A percentile compares a stretch with the other conserved stretches of the same genome.
phyloP scores from a whole-genome alignment of 2,797 vertebrate genomes.

The Eidolon dupreanum region DNA sequence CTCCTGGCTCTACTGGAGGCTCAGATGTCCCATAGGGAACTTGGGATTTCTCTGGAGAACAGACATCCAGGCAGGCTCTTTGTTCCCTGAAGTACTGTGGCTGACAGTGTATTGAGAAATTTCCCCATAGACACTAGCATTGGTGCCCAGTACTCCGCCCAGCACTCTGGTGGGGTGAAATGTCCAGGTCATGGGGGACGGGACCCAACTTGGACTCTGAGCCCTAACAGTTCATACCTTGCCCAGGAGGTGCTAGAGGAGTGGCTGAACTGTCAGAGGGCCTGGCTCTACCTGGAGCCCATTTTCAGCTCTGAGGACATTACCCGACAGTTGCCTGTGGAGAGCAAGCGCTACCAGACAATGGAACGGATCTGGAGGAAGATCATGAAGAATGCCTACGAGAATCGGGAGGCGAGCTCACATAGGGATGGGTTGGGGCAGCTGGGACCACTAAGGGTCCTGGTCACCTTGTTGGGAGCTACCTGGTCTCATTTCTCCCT shows the following conservation, averaged over 20 bases:
- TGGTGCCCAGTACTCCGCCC: not conserved
- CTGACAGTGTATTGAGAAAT: not conserved
- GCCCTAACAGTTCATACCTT: not conserved
- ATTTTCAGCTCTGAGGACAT: constrained; percentile 96
- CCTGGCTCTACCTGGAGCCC: constrained; percentile 95
- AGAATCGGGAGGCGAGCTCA: constrained; percentile 88
- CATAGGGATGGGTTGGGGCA: not conserved
- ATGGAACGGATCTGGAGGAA: constrained; percentile 92
- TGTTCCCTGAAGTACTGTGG: not conserved
- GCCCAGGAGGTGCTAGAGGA: constrained; percentile 94
- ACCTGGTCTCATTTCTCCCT: not conserved
- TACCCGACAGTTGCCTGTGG: constrained; percentile 91
- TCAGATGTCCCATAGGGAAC: not conserved
- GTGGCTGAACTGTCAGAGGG: constrained; percentile 93
- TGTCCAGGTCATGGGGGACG: not conserved
- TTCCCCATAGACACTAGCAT: not conserved
- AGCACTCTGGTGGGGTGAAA: not conserved
- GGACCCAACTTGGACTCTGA: not conserved
- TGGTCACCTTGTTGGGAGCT: no score
- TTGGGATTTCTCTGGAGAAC: not conserved
- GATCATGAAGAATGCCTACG: constrained; percentile 90
- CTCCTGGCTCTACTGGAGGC: not conserved
- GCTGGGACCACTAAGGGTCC: not conserved
- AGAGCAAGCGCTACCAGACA: constrained; percentile 90
- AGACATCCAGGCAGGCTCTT: not conserved